Base-by-base conservation (phyloP, 2,888 invertebrate genomes). In the Melipona bicolor region DNA sequence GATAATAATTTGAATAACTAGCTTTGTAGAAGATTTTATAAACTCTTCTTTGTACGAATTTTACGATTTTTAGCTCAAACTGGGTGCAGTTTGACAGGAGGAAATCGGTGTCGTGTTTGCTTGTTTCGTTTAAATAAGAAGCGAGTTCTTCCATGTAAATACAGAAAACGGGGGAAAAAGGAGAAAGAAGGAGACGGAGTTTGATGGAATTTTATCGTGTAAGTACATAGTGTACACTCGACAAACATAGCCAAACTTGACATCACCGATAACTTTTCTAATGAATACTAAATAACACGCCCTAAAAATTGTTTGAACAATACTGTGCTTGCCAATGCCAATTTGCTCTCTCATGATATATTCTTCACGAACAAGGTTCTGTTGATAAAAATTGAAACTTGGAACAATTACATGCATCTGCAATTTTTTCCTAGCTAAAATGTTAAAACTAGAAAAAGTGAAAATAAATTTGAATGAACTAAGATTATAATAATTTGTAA, bases 211-310 rank as follows among this genome's bases (percentile, higher is more conserved):
- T 62, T 64, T 13, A 54, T 21, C 43, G 62, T 64, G 15, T 11
- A 11, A 62, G 70, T 9, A 27, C 15, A 24, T 24, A 24, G 3
- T 5, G 36, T 36, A 4, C 24, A 1, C 13, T 43, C 15, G 9
- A 62, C 52, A n/a, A 6, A 32, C 13, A 24, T 6, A 50, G 56
- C 27, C 11, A 9, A 11, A 36, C 17, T 19, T 3, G 36, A 24
- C 32, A 36, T 68, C 43, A n/a, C 13, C n/a, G 13, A 61, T 24
- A 15, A 24, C 54, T 62, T 19, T 64, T 17, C 56, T 27, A 32
- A 77, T 59, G 70, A 71, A 72, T 71, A 71, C 62, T 49, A 81
- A 77, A 81, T n/a, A 56, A 17, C n/a, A 15, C 19, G 27, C 15
- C 1, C 32, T 5, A 15, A 27, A 68, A 76, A 56, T 76, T n/a